phyloP scores from a whole-genome alignment of 2,113 vertebrate species.

The Lagopus leucura region DNA sequence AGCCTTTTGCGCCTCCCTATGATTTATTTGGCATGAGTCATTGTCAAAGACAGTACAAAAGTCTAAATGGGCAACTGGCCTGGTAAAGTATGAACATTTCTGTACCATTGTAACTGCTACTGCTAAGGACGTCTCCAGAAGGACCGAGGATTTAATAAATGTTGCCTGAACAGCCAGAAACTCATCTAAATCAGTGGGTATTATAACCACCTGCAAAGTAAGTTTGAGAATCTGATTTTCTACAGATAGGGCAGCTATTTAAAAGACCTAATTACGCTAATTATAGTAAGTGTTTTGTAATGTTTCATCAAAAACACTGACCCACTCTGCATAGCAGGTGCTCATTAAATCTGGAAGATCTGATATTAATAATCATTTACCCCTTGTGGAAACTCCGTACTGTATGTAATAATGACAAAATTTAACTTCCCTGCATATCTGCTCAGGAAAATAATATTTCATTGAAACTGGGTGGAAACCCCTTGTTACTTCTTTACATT shows the following conservation, averaged over 20 bases:
- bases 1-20: neutral
- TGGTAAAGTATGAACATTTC: neutral
- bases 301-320: slow-evolving; percentile 67
- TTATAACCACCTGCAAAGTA: slow-evolving; percentile 42
- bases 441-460: neutral
- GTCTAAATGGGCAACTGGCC: neutral
- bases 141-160: slow-evolving; percentile 50
- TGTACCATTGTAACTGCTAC: neutral
- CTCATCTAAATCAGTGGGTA: slow-evolving; percentile 33
- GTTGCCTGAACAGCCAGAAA: slow-evolving; percentile 30
- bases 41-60: neutral
- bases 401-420: slow-evolving; percentile 1
- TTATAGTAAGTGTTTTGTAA: slow-evolving; percentile 57
- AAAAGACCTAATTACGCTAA: slow-evolving; percentile 64
- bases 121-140: slow-evolving; percentile 30
- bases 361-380: slow-evolving; percentile 63
- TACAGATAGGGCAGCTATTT: slow-evolving; percentile 27
- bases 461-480: neutral
- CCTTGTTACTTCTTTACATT: neutral
- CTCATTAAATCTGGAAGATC: slow-evolving; percentile 56
- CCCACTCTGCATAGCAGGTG: slow-evolving; percentile 55
- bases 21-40: neutral
- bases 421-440: neutral
- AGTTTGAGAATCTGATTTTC: slow-evolving; percentile 57
- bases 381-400: slow-evolving; percentile 8